Conservation (phyloP, 2,113 vertebrate species). For the Rallus limicola region DNA sequence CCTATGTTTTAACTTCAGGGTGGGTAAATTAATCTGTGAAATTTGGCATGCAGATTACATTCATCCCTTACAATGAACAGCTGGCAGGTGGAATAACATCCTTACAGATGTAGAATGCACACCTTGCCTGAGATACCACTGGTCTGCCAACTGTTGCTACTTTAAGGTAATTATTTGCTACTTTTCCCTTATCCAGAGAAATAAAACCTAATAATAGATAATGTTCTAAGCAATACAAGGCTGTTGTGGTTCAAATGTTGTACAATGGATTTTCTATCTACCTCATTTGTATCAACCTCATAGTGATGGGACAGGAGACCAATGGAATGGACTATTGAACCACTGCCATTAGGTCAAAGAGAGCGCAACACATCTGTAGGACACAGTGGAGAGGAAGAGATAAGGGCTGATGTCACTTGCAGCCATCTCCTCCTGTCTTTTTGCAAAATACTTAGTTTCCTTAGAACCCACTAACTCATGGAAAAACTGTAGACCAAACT, state of each 20-base stretch:
- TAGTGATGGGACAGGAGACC: neutral
- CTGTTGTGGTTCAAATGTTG: neutral
- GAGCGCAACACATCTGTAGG: accelerated
- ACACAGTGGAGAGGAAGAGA: neutral
- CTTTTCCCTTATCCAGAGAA: neutral
- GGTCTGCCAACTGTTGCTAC: neutral
- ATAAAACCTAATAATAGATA: neutral
- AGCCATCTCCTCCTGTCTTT: neutral
- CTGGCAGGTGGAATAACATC: neutral
- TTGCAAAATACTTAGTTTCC: neutral
- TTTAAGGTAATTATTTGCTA: neutral
- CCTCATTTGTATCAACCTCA: neutral
- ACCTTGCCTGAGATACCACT: neutral
- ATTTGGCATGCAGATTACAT: neutral
- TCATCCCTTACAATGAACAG: neutral
- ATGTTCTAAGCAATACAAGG: neutral
- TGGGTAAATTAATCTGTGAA: neutral
- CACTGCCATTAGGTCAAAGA: neutral
- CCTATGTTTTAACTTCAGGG: neutral
- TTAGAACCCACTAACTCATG: accelerated
- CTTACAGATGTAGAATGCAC: neutral
- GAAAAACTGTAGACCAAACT: neutral
- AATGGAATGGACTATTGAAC: neutral
- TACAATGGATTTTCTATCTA: neutral
- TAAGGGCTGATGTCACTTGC: neutral